Percentiles rank a stretch among this genome's conserved stretches.
Conservation (phyloP, 1,140 invertebrate genomes). For the Nymphalis io region DNA sequence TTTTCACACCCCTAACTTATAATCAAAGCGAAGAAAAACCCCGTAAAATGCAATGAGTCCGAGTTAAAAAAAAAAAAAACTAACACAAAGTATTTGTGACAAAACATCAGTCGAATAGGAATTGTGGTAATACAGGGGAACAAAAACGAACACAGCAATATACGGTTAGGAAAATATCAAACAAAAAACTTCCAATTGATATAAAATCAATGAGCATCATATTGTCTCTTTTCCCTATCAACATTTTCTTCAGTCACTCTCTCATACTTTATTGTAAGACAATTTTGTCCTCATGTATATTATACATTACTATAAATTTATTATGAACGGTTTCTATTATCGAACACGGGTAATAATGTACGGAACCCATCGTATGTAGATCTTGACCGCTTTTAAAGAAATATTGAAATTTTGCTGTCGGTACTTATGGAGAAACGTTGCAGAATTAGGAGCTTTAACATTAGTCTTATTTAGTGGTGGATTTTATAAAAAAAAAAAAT, state of each 20-base stretch:
- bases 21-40: not conserved
- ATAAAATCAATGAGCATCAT: not conserved
- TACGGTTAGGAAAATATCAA: not conserved
- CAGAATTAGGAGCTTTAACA: slow-evolving; percentile 33
- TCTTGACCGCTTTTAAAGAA: slow-evolving; percentile 19
- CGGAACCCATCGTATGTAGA: slow-evolving; percentile 15
- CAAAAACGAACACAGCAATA: not conserved
- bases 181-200: not conserved
- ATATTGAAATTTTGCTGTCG: slow-evolving; percentile 7
- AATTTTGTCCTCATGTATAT: not conserved
- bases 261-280: not conserved
- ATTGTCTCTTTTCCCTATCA: not conserved
- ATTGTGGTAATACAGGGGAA: not conserved
- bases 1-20: not conserved
- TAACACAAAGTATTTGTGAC: not conserved
- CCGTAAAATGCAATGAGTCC: not conserved
- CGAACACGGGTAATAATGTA: not conserved
- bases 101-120: not conserved
- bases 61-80: not conserved
- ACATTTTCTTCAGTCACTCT: not conserved
- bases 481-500: slow-evolving; percentile 25
- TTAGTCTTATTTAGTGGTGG: slow-evolving; percentile 14
- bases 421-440: slow-evolving; percentile 36
- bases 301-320: not conserved
- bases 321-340: not conserved